Base-by-base conservation (phyloP, 2,888 invertebrate species). In the Luperina nickerlii region DNA sequence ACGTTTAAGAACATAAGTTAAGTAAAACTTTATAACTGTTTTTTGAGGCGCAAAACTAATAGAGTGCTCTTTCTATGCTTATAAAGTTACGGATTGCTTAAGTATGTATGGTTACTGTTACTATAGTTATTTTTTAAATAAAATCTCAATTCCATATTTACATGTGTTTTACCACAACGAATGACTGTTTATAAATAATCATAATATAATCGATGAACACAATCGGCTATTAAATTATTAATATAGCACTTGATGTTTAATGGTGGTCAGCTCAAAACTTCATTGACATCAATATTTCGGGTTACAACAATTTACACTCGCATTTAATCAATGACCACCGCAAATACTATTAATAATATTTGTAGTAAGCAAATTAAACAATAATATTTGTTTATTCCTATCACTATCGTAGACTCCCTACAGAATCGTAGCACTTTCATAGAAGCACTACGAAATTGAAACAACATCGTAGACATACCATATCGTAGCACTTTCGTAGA, bases 241-340 rank as follows among this genome's bases (percentile, higher is more conserved):
- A 84, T 54, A 81, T 48, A 66, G 11, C 45, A 24, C 3, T 45
- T 57, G 18, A 68, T 83, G 15, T 81, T 81, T 78, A 78, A 69
- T 83, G 62, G 63, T 62, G 66, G 72, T 84, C 20, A 62, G n/a
- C 67, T 67, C 62, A 62, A 79, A 84, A 81, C 54, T 48, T 79
- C 5, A 67, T 67, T 71, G 54, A 79, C 48, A 48, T 71, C 48
- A 67, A 54, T 79, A 71, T 81, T 84, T 66, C 80, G 84, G 84
- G 72, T 63, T 57, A 57, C 67, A 57, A 67, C 45, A 84, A 80
- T 84, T 84, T 72, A 71, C 81, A 84, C 80, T 45, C 80, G 9
- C 27, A 38, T 67, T 73, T 71, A 54, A 57, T 81, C 27, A 81
- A n/a, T 54, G 2, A 74, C 38, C 48, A 62, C 67, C 66, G n/a